Evolutionary conservation across 2,888 invertebrate genomes (phyloP).

Genomic region (Pelosia muscerda): DNA sequence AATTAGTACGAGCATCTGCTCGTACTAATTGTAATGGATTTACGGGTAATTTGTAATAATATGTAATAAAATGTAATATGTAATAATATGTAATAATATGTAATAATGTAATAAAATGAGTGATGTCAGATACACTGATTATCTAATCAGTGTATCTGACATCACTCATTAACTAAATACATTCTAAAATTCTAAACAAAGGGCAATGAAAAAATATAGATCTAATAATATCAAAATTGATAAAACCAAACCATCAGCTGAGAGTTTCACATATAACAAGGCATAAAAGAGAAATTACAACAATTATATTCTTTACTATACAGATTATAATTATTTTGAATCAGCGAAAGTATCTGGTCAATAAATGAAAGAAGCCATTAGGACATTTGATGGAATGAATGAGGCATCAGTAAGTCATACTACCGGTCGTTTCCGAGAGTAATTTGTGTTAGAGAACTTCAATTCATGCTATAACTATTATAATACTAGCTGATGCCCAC

Average conservation of each 20-base stretch:
- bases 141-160: background rate
- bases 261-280: background rate
- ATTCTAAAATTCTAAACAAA: too few species aligned
- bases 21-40: background rate
- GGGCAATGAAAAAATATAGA: background rate
- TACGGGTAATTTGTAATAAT: background rate
- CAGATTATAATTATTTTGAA: background rate
- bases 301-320: background rate
- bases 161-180: too few species aligned
- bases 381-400: background rate
- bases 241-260: background rate
- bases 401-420: conserved; percentile 5
- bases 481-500: too few species aligned
- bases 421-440: background rate
- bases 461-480: conserved; percentile 4
- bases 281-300: background rate
- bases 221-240: background rate
- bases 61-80: too few species aligned
- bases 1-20: background rate
- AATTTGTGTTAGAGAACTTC: conserved; percentile 14
- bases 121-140: too few species aligned
- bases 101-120: too few species aligned
- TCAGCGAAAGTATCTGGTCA: background rate
- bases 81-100: too few species aligned
- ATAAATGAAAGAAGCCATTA: conserved; percentile 1